Percentiles rank a stretch among this genome's conserved stretches.
phyloP scores from a whole-genome alignment of 2,113 vertebrate genomes.

The Sylvicapra grimmia region DNA sequence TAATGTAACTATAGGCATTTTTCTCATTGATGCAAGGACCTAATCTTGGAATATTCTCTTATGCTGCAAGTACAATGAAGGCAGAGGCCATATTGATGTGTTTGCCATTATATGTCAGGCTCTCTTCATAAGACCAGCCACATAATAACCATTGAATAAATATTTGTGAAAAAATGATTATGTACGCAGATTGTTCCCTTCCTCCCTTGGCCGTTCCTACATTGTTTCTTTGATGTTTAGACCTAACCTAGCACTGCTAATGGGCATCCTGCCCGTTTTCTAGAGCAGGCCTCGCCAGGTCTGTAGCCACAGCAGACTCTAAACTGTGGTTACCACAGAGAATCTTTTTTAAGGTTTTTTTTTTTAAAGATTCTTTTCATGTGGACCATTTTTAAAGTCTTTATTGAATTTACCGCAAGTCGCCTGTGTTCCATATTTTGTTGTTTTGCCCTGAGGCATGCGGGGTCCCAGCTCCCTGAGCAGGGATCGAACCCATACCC shows the following conservation, averaged over 20 bases:
- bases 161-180: neutral
- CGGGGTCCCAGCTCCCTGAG: neutral
- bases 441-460: neutral
- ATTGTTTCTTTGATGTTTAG: neutral
- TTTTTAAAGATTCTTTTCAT: neutral
- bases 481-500: neutral
- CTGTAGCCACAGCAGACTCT: neutral
- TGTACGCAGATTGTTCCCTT: neutral
- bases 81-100: neutral
- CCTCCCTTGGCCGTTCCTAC: neutral
- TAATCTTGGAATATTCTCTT: neutral
- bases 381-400: neutral
- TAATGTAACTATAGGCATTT: neutral
- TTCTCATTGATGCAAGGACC: neutral
- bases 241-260: neutral
- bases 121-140: neutral
- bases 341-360: neutral
- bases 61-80: neutral
- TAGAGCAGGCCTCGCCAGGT: neutral
- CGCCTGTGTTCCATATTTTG: accelerated
- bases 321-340: neutral
- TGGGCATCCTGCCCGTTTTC: neutral
- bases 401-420: neutral
- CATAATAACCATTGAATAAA: neutral
- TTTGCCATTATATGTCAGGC: neutral